A percentile compares a stretch with the other conserved stretches of the same genome.
These are phyloP conservation scores for Ranitomeya variabilis DNA, from an alignment of 2,113 vertebrate species.

Conservation along the genomic window DNA sequence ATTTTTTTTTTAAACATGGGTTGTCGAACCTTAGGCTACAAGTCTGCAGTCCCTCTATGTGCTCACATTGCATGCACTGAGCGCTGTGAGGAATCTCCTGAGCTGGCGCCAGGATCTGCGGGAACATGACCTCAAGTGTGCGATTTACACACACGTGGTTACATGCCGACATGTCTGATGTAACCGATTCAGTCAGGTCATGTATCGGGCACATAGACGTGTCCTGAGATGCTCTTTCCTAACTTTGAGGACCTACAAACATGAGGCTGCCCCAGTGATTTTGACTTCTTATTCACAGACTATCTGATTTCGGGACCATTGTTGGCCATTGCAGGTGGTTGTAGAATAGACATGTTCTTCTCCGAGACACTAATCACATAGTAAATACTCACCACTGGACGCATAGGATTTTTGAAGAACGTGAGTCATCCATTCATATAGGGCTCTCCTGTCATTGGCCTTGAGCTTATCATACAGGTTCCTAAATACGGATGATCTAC, in stretches of 20 bases:
- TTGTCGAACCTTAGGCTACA: too few species aligned
- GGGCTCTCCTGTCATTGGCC: constrained; percentile 68
- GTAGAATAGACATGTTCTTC: neutral
- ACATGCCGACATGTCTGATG: too few species aligned
- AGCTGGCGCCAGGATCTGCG: too few species aligned
- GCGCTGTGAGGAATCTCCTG: too few species aligned
- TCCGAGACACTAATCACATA: neutral
- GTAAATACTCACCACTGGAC: constrained; percentile 63
- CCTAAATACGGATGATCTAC: constrained; percentile 76
- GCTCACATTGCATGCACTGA: too few species aligned
- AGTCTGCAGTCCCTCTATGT: too few species aligned
- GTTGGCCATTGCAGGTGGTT: neutral
- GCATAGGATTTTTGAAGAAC: constrained; percentile 66
- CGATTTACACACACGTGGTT: too few species aligned
- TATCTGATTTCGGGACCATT: neutral
- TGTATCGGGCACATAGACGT: neutral
- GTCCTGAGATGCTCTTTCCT: neutral
- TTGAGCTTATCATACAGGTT: constrained; percentile 77
- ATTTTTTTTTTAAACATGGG: too few species aligned
- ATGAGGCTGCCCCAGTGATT: neutral
- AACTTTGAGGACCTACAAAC: neutral
- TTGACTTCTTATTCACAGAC: neutral
- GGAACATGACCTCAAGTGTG: too few species aligned
- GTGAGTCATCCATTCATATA: constrained; percentile 77
- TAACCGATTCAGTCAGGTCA: too few species aligned